Evolutionary conservation across 2,113 vertebrate species (phyloP).

Genomic region (Corydoras maculifer): DNA sequence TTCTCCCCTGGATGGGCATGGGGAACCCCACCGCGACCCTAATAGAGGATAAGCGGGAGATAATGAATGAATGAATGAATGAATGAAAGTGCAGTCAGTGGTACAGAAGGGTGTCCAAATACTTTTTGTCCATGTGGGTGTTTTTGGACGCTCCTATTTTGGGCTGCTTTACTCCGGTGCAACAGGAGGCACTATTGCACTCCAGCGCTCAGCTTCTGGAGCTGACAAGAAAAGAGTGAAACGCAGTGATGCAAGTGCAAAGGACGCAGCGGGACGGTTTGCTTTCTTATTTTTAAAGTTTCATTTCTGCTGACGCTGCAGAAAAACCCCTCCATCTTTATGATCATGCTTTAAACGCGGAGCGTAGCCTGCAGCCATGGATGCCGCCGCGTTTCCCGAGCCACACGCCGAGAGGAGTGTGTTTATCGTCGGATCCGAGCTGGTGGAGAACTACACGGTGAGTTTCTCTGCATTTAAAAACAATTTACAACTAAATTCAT

Average conservation of each 20-base stretch:
- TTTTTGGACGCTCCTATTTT: background rate
- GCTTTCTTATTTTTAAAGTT: background rate
- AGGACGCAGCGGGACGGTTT: constrained; percentile 48
- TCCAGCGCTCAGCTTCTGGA: background rate
- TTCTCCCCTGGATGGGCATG: no score
- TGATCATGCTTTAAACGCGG: background rate
- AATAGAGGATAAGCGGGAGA: no score
- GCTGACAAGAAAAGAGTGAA: constrained; percentile 2
- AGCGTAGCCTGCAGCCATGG: constrained; percentile 60
- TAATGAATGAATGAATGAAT: no score
- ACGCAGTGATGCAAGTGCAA: constrained; percentile 45
- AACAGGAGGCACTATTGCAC: constrained; percentile 1
- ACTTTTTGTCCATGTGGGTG: background rate
- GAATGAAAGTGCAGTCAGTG: no score
- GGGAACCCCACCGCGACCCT: no score
- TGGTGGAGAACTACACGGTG: constrained; percentile 87
- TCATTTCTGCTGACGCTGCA: no score
- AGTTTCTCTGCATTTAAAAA: background rate
- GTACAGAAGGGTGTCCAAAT: no score
- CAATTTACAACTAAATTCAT: background rate
- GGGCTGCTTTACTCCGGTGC: background rate
- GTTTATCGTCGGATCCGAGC: constrained; percentile 80
- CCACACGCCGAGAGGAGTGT: constrained; percentile 71
- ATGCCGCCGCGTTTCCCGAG: constrained; percentile 54
- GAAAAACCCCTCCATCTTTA: background rate